Evolutionary conservation across 2,888 invertebrate species (phyloP).

Genomic region (Xanthorhoe spadicearia): DNA sequence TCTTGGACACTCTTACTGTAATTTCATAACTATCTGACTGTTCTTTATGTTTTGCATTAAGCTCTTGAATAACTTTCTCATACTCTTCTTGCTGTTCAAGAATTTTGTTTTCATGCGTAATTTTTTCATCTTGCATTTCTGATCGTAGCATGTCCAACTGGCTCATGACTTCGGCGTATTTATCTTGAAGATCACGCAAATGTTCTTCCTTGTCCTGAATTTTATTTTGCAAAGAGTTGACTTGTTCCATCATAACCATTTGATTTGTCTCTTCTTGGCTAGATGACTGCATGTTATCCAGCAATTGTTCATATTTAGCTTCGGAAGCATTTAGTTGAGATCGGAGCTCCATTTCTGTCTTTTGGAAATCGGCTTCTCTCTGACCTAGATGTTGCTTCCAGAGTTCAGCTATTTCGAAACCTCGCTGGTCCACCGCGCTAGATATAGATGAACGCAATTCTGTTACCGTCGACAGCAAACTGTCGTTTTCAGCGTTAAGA

Average conservation of each 20-base stretch:
- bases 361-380: constrained; percentile 86
- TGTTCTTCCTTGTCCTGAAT: constrained; percentile 77
- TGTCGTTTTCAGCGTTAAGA: constrained; percentile 75
- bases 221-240: constrained; percentile 72
- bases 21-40: constrained; percentile 54
- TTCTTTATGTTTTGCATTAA: constrained; percentile 56
- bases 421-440: constrained; percentile 86
- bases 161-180: constrained; percentile 71
- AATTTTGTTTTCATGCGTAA: constrained; percentile 73
- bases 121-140: constrained; percentile 78
- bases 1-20: constrained; percentile 56
- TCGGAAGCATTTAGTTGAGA: constrained; percentile 81
- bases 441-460: constrained; percentile 78
- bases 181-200: constrained; percentile 68
- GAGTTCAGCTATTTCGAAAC: constrained; percentile 87
- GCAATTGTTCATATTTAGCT: constrained; percentile 75
- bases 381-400: constrained; percentile 89
- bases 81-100: constrained; percentile 77
- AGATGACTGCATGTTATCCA: constrained; percentile 76
- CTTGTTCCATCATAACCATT: constrained; percentile 71
- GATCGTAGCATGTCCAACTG: constrained; percentile 74
- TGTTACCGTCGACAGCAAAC: constrained; percentile 73
- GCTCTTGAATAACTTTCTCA: constrained; percentile 68
- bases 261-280: constrained; percentile 79
- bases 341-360: constrained; percentile 78